Base-by-base conservation (phyloP, 1,140 invertebrate genomes). In the Leptestheria dahalacensis region DNA sequence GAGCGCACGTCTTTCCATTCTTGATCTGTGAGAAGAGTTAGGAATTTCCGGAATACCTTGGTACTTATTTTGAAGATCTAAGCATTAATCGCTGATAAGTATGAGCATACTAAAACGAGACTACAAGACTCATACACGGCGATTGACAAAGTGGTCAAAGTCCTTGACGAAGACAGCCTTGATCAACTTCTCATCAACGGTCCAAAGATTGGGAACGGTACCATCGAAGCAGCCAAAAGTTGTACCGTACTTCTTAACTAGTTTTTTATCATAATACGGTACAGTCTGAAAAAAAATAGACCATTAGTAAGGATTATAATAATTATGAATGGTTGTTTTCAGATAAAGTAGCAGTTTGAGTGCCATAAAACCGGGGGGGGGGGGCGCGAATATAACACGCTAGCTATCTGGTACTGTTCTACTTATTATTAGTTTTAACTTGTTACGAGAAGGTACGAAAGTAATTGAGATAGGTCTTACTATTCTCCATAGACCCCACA, bases 1-100 rank as follows among this genome's bases (percentile, higher is more conserved):
- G 73, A 72, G 1, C 78, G 66, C 73, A 80, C 76, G 52, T 77
- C 72, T 21, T 73, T 73, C 78, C 77, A 80, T 64, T 75, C 71
- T 54, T 78, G 49, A 1, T 60, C 59, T 10, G 25, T 49, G 21
- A 61, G 41, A 21, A 61, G 12, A 2, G 33, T 26, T n/a, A 65
- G 0, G 23, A 61, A 57, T 46, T 57, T 61, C 0, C 60, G 60
- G 15, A 61, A 25, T 18, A 57, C 24, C 28, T 57, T 61, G 21
- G 21, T 23, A 1, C 28, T 18, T 3, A 48, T 3, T 1, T 12
- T 23, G n/a, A 61, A 41, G 46, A 6, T 24, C 57, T 58, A 6
- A 3, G 6, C n/a, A 56, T 9, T 25, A 28, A 10, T 29, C 15
- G 6, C 33, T 41, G 15, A 41, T 41, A 9, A 41, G 33, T 9